These are phyloP conservation scores for Siniperca scherzeri DNA, from an alignment of 2,797 vertebrate genomes.

Conservation along the genomic window DNA sequence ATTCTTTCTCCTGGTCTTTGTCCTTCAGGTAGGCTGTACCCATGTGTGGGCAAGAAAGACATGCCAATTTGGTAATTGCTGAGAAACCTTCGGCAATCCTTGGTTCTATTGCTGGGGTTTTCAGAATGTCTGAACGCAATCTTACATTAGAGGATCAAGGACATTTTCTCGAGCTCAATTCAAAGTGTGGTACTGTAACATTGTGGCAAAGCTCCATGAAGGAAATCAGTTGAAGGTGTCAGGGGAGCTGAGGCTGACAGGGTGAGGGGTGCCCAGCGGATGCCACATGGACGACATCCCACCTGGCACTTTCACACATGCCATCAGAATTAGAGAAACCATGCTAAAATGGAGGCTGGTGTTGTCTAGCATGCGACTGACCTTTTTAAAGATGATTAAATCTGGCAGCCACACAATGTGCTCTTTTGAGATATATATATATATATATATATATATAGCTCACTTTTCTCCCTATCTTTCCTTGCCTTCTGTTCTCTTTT, in stretches of 20 bases:
- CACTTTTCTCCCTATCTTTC: constrained; percentile 1
- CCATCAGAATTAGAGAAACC: constrained; percentile 53
- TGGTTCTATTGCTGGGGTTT: neutral
- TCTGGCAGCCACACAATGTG: constrained; percentile 38
- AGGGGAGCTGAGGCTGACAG: constrained; percentile 30
- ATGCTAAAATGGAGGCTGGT: constrained; percentile 37
- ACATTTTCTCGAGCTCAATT: neutral
- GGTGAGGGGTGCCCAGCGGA: constrained; percentile 42
- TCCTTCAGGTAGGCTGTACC: constrained; percentile 52
- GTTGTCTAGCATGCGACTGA: constrained; percentile 43
- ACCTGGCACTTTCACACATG: constrained; percentile 59
- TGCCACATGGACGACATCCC: constrained; percentile 38
- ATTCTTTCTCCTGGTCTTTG: constrained; percentile 25
- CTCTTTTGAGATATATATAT: neutral
- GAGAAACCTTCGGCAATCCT: neutral
- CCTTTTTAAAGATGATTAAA: constrained; percentile 64
- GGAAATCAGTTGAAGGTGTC: constrained; percentile 25
- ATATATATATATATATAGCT: neutral
- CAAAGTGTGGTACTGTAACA: neutral
- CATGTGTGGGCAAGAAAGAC: neutral
- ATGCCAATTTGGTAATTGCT: neutral
- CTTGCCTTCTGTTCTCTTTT: constrained; percentile 3
- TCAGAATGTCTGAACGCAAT: neutral
- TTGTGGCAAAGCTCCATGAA: constrained; percentile 21
- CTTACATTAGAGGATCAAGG: neutral